Evolutionary conservation across 2,888 invertebrate species (phyloP).

Genomic region (Euplagia quadripunctaria): DNA sequence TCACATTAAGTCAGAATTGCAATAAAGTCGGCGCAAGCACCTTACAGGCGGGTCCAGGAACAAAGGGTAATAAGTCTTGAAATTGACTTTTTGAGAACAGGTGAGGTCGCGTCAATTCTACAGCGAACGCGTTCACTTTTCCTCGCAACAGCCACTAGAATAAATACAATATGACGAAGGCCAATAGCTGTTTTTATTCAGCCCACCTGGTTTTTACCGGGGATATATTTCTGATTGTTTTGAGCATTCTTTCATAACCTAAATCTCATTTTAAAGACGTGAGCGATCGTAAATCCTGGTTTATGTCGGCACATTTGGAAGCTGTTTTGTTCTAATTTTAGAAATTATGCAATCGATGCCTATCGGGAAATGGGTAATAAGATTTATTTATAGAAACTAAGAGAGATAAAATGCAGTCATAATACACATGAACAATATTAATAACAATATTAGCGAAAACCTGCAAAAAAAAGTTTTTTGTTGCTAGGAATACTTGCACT

Average conservation of each 20-base stretch:
- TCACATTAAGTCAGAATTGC: constrained; percentile 68
- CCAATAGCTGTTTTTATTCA: constrained; percentile 72
- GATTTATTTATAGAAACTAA: constrained; percentile 34
- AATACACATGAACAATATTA: constrained; percentile 19
- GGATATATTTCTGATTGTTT: constrained; percentile 75
- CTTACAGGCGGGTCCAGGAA: constrained; percentile 70
- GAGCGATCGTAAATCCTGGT: constrained; percentile 74
- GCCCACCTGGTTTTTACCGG: constrained; percentile 78
- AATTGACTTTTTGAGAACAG: constrained; percentile 79
- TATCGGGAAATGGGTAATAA: constrained; percentile 43
- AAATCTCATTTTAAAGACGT: constrained; percentile 75
- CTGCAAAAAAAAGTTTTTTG: constrained; percentile 28
- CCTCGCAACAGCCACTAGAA: constrained; percentile 66
- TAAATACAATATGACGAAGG: constrained; percentile 73
- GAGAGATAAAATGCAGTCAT: constrained; percentile 26
- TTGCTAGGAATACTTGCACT: constrained; percentile 28
- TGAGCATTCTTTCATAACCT: constrained; percentile 79
- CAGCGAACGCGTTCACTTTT: constrained; percentile 74
- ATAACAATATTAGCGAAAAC: constrained; percentile 13
- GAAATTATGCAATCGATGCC: constrained; percentile 68
- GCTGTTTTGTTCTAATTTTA: constrained; percentile 72
- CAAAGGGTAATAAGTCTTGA: constrained; percentile 81
- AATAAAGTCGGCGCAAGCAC: constrained; percentile 68
- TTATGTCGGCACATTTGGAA: constrained; percentile 77
- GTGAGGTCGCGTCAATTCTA: constrained; percentile 75